A percentile compares a stretch with the other conserved stretches of the same genome.
These are phyloP conservation scores for Moxostoma hubbsi DNA, from an alignment of 2,797 vertebrate genomes.

Conservation along the genomic window DNA sequence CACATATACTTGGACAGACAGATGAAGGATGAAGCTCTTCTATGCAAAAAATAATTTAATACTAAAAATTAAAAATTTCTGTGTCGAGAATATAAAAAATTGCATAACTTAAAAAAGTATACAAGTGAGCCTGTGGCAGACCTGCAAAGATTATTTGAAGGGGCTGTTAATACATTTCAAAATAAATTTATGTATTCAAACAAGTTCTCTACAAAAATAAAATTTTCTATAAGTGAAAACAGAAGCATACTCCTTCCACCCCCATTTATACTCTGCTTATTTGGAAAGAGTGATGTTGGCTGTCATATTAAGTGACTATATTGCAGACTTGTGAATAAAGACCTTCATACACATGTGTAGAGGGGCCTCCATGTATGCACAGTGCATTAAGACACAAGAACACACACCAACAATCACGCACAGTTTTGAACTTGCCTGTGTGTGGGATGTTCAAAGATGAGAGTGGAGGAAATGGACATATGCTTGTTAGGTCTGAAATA, in stretches of 20 bases:
- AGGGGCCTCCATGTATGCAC: too few species aligned
- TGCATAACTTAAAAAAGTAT: background rate
- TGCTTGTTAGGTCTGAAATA: background rate
- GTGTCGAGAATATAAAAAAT: background rate
- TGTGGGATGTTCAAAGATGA: background rate
- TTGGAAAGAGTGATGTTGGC: background rate
- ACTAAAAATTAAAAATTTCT: too few species aligned
- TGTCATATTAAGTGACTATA: background rate
- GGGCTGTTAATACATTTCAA: too few species aligned
- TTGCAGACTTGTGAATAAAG: background rate
- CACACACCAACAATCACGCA: too few species aligned
- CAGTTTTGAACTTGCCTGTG: background rate
- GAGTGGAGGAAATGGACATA: conserved; percentile 14
- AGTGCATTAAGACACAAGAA: background rate
- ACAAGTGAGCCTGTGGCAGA: background rate
- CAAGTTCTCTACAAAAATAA: too few species aligned
- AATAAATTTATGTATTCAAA: too few species aligned
- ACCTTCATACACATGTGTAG: background rate
- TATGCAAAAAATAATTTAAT: too few species aligned
- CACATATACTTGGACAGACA: too few species aligned
- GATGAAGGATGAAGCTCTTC: too few species aligned
- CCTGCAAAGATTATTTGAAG: too few species aligned
- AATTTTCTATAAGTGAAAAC: background rate
- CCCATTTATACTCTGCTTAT: background rate
- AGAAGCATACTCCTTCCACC: background rate